Conservation (phyloP, 2,888 invertebrate species). For the Meghimatium bilineatum region DNA sequence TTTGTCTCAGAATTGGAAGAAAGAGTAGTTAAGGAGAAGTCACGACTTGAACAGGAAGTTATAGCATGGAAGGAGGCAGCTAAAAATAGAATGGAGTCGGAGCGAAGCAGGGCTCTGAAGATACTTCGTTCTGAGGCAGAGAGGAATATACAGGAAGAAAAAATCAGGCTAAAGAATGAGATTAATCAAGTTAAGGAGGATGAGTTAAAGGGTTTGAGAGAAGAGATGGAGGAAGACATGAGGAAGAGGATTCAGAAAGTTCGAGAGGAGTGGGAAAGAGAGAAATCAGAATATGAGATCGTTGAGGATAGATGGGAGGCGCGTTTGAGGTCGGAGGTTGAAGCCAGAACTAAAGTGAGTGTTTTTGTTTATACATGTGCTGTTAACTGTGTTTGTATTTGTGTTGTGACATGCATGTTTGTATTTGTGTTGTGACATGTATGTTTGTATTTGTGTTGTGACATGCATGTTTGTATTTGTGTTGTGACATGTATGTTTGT, state of each 20-base stretch:
- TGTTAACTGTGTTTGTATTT: background rate
- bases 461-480: background rate
- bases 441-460: background rate
- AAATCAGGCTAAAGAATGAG: slow-evolving; percentile 21
- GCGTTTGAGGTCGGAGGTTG: slow-evolving; percentile 24
- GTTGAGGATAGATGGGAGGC: background rate
- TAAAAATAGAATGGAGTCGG: slow-evolving; percentile 18
- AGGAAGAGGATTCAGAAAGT: slow-evolving; percentile 29
- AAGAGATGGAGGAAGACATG: slow-evolving; percentile 38
- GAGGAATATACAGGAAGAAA: background rate
- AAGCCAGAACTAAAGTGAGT: slow-evolving; percentile 38
- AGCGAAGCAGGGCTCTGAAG: background rate
- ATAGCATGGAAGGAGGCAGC: slow-evolving; percentile 28
- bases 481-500: background rate
- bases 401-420: background rate
- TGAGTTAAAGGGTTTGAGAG: slow-evolving; percentile 25
- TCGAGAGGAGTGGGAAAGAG: slow-evolving; percentile 35
- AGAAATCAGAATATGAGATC: slow-evolving; percentile 4
- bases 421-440: background rate
- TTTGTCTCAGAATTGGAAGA: slow-evolving; percentile 38
- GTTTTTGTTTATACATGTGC: background rate
- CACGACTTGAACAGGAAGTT: slow-evolving; percentile 32
- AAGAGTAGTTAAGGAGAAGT: slow-evolving; percentile 37
- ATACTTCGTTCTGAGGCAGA: slow-evolving; percentile 1
- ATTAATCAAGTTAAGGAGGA: slow-evolving; percentile 6